Evolutionary conservation across 2,113 vertebrate genomes (phyloP), one percentile per base, ranked within the genome.

Genomic region (human): DNA sequence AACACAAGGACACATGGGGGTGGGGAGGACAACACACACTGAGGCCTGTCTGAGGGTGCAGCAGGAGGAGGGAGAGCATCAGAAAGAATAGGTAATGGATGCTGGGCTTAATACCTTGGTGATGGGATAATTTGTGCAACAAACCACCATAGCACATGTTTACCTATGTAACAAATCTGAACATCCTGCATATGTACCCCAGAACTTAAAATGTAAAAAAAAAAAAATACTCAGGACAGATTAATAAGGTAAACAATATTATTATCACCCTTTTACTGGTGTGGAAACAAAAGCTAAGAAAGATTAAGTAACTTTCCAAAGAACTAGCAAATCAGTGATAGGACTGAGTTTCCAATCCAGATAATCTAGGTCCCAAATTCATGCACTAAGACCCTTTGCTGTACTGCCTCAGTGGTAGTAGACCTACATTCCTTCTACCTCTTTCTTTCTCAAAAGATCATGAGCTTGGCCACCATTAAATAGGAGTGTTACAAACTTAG

Each of bases 281-380:
- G 2, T 27, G 17, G 18, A 88, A 84, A 84, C 14, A 12, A 95
- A 75, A 13, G 61, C 43, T 55, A 27, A 59, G 25, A 22, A 38
- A 72, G 27, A 87, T n/a, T n/a, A 64, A 72, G 8, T 27, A 75
- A 68, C 25, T 90, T 82, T 61, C 59, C 85, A 35, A 85, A 97
- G 59, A 73, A 48, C 32, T 50, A 50, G 45, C 12, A 89, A 89
- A 6, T n/a, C 27, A 6, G 27, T 17, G 66, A 82, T 2, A 59
- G 40, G 94, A n/a, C 25, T 9, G 9, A 13, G 64, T 40, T 59
- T 64, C 38, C 78, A 50, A 4, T 4, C 40, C 55, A 40, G 17
- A 23, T 30, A 16, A 57, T 18, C 27, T 38, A 70, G 25, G 50
- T 84, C 22, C 55, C 70, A n/a, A 75, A 27, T 30, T 30, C 83